Base-by-base conservation (phyloP, 2,113 vertebrate species). In the Vidua macroura region DNA sequence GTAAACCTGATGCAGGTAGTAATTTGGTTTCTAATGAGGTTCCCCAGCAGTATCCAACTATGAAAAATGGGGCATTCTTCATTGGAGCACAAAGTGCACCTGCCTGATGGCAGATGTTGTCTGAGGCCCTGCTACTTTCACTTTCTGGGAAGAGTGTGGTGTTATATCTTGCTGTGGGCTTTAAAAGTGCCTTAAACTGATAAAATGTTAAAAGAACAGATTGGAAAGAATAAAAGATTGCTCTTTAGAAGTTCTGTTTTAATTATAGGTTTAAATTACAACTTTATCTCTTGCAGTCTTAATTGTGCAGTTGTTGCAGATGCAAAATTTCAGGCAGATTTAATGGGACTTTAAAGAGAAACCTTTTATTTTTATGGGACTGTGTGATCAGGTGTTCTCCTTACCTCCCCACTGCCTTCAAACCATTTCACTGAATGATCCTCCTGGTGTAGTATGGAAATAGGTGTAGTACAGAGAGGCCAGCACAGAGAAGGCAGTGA, bases 21-120 rank as follows among this genome's bases (percentile, higher is more conserved):
- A 97, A 97, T 97, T 97, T 97, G 92, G 90, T 97, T 97, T 97
- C 95, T 97, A 97, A 97, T 97, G 96, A 97, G 95, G 81, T 97
- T 95, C 83, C 86, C 58, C 37, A 85, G 92, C 86, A 96, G 90
- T 93, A 86, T 88, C 92, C 83, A 95, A 28, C 88, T 94, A 88
- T 94, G 94, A 95, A 93, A 96, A 97, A 93, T 75, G 93, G 92
- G 76, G 69, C 46, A 31, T 91, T 94, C 79, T 91, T 95, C 83
- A 89, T 11, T 44, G 55, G 66, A 93, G 68, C 86, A 91, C 74
- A 72, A 83, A 95, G 94, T 51, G 74, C 72, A 87, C 59, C 90
- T 86, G 85, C 86, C 67, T 88, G 79, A 18, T 86, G 3, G 5
- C 89, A 94, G 96, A 95, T 94, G 83, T 74, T 74, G 10, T 90